phyloP scores from a whole-genome alignment of 2,888 invertebrate species.

The Stenchaetothrips biformis region DNA sequence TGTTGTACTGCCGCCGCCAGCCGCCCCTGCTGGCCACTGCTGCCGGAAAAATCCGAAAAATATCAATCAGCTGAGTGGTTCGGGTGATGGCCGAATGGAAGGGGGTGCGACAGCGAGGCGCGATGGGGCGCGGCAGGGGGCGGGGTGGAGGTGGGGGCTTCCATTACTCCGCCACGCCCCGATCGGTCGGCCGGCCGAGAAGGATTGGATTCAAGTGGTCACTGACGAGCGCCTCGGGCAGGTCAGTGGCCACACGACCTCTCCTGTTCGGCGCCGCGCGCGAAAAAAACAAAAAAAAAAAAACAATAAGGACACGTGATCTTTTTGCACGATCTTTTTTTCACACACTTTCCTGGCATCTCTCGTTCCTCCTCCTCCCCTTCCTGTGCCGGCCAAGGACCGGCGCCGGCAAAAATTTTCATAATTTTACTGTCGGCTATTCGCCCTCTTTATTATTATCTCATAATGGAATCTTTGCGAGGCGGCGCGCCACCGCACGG shows the following conservation, averaged over 20 bases:
- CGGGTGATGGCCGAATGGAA: neutral
- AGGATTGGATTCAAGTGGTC: slow-evolving; percentile 1
- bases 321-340: too few species aligned
- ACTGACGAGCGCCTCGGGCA: neutral
- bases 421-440: too few species aligned
- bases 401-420: too few species aligned
- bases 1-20: neutral
- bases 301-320: too few species aligned
- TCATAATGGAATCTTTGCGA: too few species aligned
- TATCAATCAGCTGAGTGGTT: slow-evolving; percentile 23
- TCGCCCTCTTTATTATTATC: too few species aligned
- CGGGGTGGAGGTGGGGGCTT: neutral
- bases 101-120: neutral
- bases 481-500: too few species aligned
- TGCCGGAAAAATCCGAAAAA: neutral
- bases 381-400: too few species aligned
- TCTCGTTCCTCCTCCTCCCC: too few species aligned
- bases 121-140: neutral
- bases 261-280: too few species aligned
- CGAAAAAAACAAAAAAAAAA: too few species aligned
- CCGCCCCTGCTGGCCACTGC: neutral
- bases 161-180: neutral
- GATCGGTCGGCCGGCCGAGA: neutral
- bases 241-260: neutral
- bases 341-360: too few species aligned